Evolutionary conservation across 2,888 invertebrate genomes (phyloP), one percentile per base, ranked within the genome.

Genomic region (Capitulum mitella): DNA sequence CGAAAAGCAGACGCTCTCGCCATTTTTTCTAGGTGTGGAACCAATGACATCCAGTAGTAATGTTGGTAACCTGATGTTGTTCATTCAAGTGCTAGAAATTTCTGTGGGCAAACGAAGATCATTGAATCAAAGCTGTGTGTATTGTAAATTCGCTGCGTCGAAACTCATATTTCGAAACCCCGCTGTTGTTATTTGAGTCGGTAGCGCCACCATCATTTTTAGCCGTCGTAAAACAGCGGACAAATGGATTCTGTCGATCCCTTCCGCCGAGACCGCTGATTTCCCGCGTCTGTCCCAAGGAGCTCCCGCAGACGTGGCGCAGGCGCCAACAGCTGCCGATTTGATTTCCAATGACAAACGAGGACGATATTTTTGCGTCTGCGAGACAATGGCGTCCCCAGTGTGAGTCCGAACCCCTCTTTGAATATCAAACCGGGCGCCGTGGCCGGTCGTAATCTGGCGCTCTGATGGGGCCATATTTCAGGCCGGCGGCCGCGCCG

Each of bases 331-430:
- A 64, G 64, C 64, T 34, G 64, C 19, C 29, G n/a, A 32, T 34
- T 34, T 64, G 32, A 64, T 64, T 64, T 64, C 64, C 14, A 64
- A 64, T 64, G 64, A 64, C 64, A 64, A 64, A 64, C 64, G 64
- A 64, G 64, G 34, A 16, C 16, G 64, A 64, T 64, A 64, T 64
- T 64, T 64, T 34, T 34, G 64, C 19, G 32, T 34, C 34, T 2
- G 16, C n/a, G 10, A 64, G 34, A 64, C 64, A 64, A 64, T 29
- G 64, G 32, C 64, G 32, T 5, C 29, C 32, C 64, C 64, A 64
- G 29, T 64, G 64, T 34, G 64, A 2, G 19, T 14, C 64, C 64
- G 34, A 19, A 16, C 64, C 64, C 34, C 8, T 34, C 32, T 64
- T 32, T 64, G 64, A 64, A 64, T 64, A 64, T 64, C 64, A 64